Percentiles rank a stretch among this genome's conserved stretches.
These are phyloP conservation scores for Montifringilla adamsi DNA, from an alignment of 2,113 vertebrate genomes.

Conservation along the genomic window DNA sequence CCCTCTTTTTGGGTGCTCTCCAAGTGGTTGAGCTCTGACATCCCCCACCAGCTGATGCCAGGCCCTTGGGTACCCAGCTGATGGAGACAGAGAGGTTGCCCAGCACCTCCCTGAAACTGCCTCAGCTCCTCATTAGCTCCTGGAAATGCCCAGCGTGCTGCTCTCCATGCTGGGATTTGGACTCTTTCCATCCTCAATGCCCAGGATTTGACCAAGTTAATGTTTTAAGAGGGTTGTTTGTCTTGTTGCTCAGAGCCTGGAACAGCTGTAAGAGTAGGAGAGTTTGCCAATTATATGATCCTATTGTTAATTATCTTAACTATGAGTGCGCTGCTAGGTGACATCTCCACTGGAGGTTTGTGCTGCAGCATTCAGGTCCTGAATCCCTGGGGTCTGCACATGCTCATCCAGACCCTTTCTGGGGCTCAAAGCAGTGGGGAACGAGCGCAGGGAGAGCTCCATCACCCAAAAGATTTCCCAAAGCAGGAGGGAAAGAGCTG, in stretches of 20 bases:
- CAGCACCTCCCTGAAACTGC: rapidly evolving
- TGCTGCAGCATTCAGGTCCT: neutral
- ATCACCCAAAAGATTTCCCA: neutral
- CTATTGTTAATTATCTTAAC: constrained; percentile 20
- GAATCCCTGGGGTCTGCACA: rapidly evolving
- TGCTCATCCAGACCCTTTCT: rapidly evolving
- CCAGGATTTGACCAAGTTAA: neutral
- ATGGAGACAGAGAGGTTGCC: neutral
- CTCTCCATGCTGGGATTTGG: neutral
- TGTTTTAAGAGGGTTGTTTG: neutral
- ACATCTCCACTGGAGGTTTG: neutral
- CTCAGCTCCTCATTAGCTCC: neutral
- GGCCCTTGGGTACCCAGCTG: neutral
- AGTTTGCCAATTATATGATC: neutral
- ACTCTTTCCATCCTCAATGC: neutral
- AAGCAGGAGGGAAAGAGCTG: neutral
- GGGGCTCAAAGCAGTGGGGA: neutral
- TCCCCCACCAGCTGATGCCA: neutral
- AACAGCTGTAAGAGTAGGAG: neutral
- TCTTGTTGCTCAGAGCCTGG: neutral
- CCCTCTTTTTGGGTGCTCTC: neutral
- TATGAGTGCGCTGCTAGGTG: neutral
- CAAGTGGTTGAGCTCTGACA: rapidly evolving
- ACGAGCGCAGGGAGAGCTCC: neutral
- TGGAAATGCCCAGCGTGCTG: neutral